Conservation (phyloP, 2,888 invertebrate species). For the Monopis laevigella region DNA sequence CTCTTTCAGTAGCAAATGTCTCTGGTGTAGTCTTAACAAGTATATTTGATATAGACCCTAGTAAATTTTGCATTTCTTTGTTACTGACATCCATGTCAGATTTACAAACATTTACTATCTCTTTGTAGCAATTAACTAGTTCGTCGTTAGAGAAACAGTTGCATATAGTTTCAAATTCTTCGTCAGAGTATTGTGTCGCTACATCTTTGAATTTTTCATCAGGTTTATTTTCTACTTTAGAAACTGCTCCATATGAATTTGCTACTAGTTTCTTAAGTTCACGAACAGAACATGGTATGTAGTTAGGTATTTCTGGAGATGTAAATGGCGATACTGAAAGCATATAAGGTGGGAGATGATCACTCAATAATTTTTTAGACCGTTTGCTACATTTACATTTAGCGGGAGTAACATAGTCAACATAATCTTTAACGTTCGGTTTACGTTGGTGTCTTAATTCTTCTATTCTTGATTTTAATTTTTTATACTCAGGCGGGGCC, state of each 20-base stretch:
- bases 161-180: constrained; percentile 36
- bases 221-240: constrained; percentile 26
- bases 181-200: constrained; percentile 35
- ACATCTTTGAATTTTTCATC: no score
- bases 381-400: constrained; percentile 35
- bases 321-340: constrained; percentile 35
- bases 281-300: constrained; percentile 33
- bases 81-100: no score
- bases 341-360: constrained; percentile 50
- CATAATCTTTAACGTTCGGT: constrained; percentile 44
- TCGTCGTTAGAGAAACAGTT: constrained; percentile 42
- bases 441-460: constrained; percentile 38
- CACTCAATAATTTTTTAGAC: constrained; percentile 39
- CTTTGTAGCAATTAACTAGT: no score
- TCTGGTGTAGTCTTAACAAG: not conserved
- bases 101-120: no score
- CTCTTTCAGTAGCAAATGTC: constrained; percentile 1
- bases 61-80: no score
- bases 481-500: constrained; percentile 16
- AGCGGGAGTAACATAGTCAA: constrained; percentile 31
- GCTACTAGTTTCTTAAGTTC: constrained; percentile 32
- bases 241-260: not conserved
- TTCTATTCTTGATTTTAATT: constrained; percentile 29
- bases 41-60: no score
- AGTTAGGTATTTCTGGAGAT: constrained; percentile 34